phyloP scores from a whole-genome alignment of 2,888 invertebrate species.

The Frankliniella intonsa region DNA sequence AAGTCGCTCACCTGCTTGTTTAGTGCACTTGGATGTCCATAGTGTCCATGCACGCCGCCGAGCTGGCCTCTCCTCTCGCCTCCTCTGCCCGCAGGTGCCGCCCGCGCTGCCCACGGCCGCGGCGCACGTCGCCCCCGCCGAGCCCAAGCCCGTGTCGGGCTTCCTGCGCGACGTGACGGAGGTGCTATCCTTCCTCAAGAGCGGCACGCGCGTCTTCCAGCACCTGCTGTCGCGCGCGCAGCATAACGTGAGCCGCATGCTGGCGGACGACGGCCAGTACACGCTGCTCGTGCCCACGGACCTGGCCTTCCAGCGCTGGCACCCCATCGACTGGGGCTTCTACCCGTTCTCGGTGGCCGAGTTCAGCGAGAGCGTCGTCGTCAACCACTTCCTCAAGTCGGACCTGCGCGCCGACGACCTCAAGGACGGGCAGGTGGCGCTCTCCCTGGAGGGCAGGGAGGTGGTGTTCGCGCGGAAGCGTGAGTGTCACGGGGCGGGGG shows the following conservation, averaged over 20 bases:
- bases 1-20: no score
- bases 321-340: conserved; percentile 66
- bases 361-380: conserved; percentile 58
- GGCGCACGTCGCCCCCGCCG: conserved; percentile 37
- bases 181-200: conserved; percentile 57
- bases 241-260: conserved; percentile 52
- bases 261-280: conserved; percentile 55
- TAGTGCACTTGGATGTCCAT: no score
- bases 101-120: conserved; percentile 5
- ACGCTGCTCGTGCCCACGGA: conserved; percentile 61
- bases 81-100: conserved; percentile 38
- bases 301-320: conserved; percentile 62
- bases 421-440: conserved; percentile 52
- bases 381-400: conserved; percentile 58
- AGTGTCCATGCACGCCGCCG: no score
- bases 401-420: conserved; percentile 55
- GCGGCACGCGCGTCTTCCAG: conserved; percentile 59
- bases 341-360: conserved; percentile 63
- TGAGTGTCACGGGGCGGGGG: conserved; percentile 45
- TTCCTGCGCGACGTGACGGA: conserved; percentile 50
- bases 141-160: conserved; percentile 32
- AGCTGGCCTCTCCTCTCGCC: neutral
- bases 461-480: conserved; percentile 55
- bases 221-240: conserved; percentile 57
- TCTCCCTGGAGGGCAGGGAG: conserved; percentile 56